Conservation (phyloP, 2,888 invertebrate species). For the Conchocele bisecta region DNA sequence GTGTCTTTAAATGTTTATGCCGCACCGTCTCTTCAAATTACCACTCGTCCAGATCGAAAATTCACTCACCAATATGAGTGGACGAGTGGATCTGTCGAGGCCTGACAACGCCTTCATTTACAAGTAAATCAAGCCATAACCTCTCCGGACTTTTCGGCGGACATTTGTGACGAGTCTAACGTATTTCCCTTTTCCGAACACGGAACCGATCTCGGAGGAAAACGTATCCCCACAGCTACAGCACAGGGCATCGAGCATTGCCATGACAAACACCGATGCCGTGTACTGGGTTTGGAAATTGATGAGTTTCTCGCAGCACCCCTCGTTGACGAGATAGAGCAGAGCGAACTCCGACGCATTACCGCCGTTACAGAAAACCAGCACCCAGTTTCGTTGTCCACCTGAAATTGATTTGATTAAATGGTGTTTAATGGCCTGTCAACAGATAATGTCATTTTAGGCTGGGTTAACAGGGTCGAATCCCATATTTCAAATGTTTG, state of each 20-base stretch:
- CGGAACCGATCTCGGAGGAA: conserved; percentile 94
- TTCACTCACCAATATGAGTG: too few species aligned
- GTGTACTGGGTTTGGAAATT: conserved; percentile 89
- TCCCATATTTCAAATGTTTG: too few species aligned
- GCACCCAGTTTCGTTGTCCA: conserved; percentile 94
- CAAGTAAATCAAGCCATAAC: too few species aligned
- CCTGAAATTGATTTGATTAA: conserved; percentile 86
- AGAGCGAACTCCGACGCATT: conserved; percentile 91
- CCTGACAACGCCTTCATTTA: too few species aligned
- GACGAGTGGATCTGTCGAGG: too few species aligned
- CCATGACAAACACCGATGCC: conserved; percentile 90
- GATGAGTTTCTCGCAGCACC: conserved; percentile 89
- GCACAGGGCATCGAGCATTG: conserved; percentile 89
- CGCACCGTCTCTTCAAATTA: too few species aligned
- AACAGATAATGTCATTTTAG: too few species aligned
- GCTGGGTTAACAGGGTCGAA: too few species aligned
- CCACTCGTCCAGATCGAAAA: too few species aligned
- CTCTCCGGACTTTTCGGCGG: conserved; percentile 89
- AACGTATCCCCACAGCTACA: conserved; percentile 95
- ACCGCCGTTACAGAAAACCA: conserved; percentile 95
- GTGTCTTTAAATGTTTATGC: too few species aligned
- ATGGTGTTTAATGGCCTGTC: too few species aligned
- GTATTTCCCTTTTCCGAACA: conserved; percentile 86
- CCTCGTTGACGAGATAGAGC: conserved; percentile 89
- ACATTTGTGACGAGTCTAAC: conserved; percentile 90